These are phyloP conservation scores for Nothoprocta pentlandii DNA, from an alignment of 2,113 vertebrate genomes.

Conservation along the genomic window DNA sequence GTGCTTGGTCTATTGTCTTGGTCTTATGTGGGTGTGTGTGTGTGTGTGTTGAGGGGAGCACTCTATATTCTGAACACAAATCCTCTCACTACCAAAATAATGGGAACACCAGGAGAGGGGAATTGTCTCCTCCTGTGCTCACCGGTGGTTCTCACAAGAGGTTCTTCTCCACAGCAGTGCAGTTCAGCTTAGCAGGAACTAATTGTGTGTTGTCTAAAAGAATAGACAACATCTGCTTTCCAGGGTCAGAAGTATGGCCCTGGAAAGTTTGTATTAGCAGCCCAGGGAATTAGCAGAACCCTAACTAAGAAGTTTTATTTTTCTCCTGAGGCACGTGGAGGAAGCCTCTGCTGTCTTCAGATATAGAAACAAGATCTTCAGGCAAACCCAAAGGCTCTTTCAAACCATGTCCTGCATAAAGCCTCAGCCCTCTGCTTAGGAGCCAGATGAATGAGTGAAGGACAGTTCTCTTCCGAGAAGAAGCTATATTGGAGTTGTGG, in stretches of 20 bases:
- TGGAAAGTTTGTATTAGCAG: neutral
- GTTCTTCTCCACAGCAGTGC: neutral
- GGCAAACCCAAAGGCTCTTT: neutral
- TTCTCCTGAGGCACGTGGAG: neutral
- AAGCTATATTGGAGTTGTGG: neutral
- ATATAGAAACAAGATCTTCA: neutral
- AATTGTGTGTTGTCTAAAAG: neutral
- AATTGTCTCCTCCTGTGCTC: neutral
- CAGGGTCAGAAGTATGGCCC: neutral
- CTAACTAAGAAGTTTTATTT: neutral
- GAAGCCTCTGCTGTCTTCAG: neutral
- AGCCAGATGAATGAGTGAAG: neutral
- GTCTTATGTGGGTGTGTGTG: neutral
- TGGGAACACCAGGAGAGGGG: neutral
- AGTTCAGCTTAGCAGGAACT: neutral
- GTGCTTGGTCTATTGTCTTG: rapidly evolving
- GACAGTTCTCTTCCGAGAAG: neutral
- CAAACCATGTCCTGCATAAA: neutral
- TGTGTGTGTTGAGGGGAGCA: neutral
- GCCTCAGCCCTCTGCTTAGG: neutral
- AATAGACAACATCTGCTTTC: neutral
- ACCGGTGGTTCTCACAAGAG: neutral
- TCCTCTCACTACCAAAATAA: neutral
- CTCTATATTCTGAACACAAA: neutral
- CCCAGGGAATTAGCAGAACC: neutral